Percentiles rank a stretch among this genome's conserved stretches.
phyloP scores from a whole-genome alignment of 2,888 invertebrate genomes.

The Meganola albula region DNA sequence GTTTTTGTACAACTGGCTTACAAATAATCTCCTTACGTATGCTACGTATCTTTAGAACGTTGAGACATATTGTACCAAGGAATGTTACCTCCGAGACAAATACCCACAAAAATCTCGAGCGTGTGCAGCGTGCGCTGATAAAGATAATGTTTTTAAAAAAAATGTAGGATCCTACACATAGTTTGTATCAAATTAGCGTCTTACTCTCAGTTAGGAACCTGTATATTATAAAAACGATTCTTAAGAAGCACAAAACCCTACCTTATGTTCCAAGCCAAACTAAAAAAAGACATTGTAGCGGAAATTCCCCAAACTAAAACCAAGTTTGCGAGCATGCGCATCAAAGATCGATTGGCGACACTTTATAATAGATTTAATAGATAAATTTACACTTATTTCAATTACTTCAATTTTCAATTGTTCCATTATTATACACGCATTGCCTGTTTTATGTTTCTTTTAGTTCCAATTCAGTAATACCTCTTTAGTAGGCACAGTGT shows the following conservation, averaged over 20 bases:
- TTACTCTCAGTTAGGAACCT: conserved; percentile 3
- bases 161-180: background rate
- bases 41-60: too few relatives aligned
- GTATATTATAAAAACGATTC: background rate
- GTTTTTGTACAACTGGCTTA: too few relatives aligned
- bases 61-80: too few relatives aligned
- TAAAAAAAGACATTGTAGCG: background rate
- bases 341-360: background rate
- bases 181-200: conserved; percentile 1
- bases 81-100: too few relatives aligned
- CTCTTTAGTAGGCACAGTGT: too few relatives aligned
- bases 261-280: background rate
- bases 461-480: too few relatives aligned
- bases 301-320: background rate
- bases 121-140: conserved; percentile 2
- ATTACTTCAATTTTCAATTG: too few relatives aligned
- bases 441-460: too few relatives aligned
- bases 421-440: too few relatives aligned
- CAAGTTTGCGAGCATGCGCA: background rate
- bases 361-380: conserved; percentile 2
- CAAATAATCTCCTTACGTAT: too few relatives aligned
- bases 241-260: conserved; percentile 2
- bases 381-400: background rate
- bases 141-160: conserved; percentile 3
- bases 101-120: too few relatives aligned